Base-by-base conservation (phyloP, 2,113 vertebrate genomes). In the Vidua chalybeata region DNA sequence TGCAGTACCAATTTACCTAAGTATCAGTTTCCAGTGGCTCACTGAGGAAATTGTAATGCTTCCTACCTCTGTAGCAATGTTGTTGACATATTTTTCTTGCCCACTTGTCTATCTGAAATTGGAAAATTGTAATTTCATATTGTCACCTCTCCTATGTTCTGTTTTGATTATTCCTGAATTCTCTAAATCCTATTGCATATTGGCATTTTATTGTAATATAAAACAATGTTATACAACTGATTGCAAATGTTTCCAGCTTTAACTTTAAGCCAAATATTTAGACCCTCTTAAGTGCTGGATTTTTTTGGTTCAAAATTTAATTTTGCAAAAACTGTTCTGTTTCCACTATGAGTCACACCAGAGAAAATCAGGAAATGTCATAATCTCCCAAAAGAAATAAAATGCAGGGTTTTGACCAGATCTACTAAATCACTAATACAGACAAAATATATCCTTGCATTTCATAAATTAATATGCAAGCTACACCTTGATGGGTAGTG, bases 351-450 rank as follows among this genome's bases (percentile, higher is more conserved):
- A 89, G 46, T 90, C 79, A 92, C 48, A 77, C 7, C n/a, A 86
- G 43, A 90, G 21, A n/a, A 92, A 94, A 92, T 86, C n/a, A 90
- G 54, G 59, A 93, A 88, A 89, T 31, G 7, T 45, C 80, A 92
- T 37, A 87, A 59, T 81, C 43, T 92, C 59, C 19, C 2, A 1
- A 86, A 72, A 92, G 33, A 86, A 92, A 90, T 5, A 7, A 86
- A 92, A 66, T 21, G 3, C 27, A 51, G 30, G 4, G 28, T 27
- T 93, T 86, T 15, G 5, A 71, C 59, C 48, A 78, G 51, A 23
- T 49, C 41, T 59, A 35, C 27, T 63, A 76, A 90, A 63, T 52
- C 55, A 62, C 4, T 66, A 45, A 58, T 41, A 46, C 2, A 66
- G 82, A 67, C 33, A 45, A 35, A 94, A 92, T 37, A 67, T n/a